Evolutionary conservation across 2,888 invertebrate genomes (phyloP), one percentile per base, ranked within the genome.

Genomic region (Gymnoscelis rufifasciata): DNA sequence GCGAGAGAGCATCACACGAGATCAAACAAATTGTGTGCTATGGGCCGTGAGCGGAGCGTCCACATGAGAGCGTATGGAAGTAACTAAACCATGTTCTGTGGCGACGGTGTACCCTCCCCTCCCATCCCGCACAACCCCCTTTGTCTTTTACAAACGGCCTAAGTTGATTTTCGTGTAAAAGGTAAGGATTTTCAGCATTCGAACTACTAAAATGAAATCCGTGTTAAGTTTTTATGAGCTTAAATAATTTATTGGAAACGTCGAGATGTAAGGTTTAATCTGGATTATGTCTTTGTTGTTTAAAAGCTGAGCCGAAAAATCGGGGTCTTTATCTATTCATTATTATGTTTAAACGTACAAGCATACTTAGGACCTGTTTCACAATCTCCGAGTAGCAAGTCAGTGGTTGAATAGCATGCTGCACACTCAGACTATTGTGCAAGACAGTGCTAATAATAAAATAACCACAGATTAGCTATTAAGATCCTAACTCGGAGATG

Each of bases 21-120:
- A 88, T 88, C 87, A 87, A 87, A 88, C 87, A 74, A 87, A 86
- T 77, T 81, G 83, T 83, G 86, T 73, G 73, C 79, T 67, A 57
- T 81, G 83, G 79, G 77, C 76, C 80, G 87, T 84, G 72, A 80
- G 71, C 71, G 71, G 70, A 66, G 69, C 69, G 70, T 82, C 68
- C 83, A 76, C 84, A 83, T 84, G 86, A 84, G 67, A 69, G 82
- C 70, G 71, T 67, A 64, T 71, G 70, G 45, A 30, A 50, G 26
- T 43, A 46, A 49, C 45, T 42, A 3, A 13, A 11, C n/a, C 13
- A 3, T 42, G 42, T 41, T 26, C 50, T 19, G 23, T 42, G 26
- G 3, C 33, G 10, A 13, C 33, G 12, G 38, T 38, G 38, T 42
- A 40, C 41, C 45, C 28, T 38, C 33, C 33, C 35, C 47, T 30